Conservation (phyloP, 1,140 invertebrate genomes). For the Lasaia peninsularis region DNA sequence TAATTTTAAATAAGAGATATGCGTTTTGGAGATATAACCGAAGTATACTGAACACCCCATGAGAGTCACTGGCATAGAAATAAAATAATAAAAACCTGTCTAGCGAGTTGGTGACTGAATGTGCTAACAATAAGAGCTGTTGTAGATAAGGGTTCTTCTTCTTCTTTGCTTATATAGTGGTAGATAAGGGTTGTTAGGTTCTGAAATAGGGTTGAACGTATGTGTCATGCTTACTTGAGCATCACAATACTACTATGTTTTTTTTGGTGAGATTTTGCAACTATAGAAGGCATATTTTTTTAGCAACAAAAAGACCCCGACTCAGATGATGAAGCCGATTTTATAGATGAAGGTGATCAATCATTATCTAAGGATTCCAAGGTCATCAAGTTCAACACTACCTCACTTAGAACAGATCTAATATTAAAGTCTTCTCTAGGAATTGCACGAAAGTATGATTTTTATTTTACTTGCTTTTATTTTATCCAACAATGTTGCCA, state of each 20-base stretch:
- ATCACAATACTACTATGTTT: neutral
- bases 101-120: too few species aligned
- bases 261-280: neutral
- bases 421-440: conserved; percentile 82
- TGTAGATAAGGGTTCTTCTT: too few species aligned
- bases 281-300: neutral
- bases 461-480: conserved; percentile 10
- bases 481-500: neutral
- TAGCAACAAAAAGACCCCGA: conserved; percentile 40
- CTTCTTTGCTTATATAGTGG: too few species aligned
- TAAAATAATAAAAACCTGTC: too few species aligned
- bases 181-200: too few species aligned
- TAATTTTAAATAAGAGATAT: too few species aligned
- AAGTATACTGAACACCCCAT: too few species aligned
- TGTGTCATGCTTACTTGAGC: too few species aligned
- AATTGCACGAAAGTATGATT: conserved; percentile 81
- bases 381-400: conserved; percentile 78
- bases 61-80: too few species aligned
- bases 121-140: too few species aligned
- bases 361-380: conserved; percentile 76
- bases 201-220: too few species aligned
- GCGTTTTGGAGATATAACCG: too few species aligned
- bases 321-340: conserved; percentile 54
- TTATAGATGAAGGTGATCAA: conserved; percentile 43
- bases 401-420: conserved; percentile 81